These are phyloP conservation scores for Pogonognathellus flavescens DNA, from an alignment of 1,140 invertebrate species.

Conservation along the genomic window DNA sequence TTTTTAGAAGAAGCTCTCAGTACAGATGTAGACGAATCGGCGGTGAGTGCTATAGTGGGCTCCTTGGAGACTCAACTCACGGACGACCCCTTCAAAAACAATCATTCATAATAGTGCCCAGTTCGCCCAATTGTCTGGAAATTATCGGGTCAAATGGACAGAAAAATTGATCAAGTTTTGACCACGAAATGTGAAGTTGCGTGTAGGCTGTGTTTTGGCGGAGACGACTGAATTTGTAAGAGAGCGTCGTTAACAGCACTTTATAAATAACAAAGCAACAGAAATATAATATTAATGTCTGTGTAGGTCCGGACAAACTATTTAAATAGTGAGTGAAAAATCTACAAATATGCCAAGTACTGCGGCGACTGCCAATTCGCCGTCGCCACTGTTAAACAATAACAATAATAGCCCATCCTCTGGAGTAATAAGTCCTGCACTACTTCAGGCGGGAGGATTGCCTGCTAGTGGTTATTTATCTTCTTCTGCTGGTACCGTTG, in stretches of 20 bases:
- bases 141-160: slow-evolving; percentile 1
- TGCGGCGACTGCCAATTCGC: slow-evolving; percentile 18
- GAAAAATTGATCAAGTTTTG: neutral
- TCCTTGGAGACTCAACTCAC: slow-evolving; percentile 49
- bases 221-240: too few species aligned
- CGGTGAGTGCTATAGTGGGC: slow-evolving; percentile 44
- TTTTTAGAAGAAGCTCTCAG: slow-evolving; percentile 34
- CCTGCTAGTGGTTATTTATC: slow-evolving; percentile 43
- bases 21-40: slow-evolving; percentile 50
- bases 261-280: too few species aligned
- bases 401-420: slow-evolving; percentile 41
- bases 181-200: neutral
- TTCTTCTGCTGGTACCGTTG: slow-evolving; percentile 17
- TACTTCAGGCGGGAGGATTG: slow-evolving; percentile 30
- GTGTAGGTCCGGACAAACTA: neutral
- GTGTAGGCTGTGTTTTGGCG: too few species aligned
- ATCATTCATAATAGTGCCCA: slow-evolving; percentile 16
- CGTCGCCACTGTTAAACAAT: slow-evolving; percentile 33
- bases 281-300: neutral
- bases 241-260: too few species aligned
- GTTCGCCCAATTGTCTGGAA: neutral
- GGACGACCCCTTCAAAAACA: slow-evolving; percentile 41
- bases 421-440: slow-evolving; percentile 27
- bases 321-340: neutral
- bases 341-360: slow-evolving; percentile 48